Evolutionary conservation across 2,888 invertebrate genomes (phyloP), one percentile per base, ranked within the genome.

Genomic region (Acrobasis repandana): DNA sequence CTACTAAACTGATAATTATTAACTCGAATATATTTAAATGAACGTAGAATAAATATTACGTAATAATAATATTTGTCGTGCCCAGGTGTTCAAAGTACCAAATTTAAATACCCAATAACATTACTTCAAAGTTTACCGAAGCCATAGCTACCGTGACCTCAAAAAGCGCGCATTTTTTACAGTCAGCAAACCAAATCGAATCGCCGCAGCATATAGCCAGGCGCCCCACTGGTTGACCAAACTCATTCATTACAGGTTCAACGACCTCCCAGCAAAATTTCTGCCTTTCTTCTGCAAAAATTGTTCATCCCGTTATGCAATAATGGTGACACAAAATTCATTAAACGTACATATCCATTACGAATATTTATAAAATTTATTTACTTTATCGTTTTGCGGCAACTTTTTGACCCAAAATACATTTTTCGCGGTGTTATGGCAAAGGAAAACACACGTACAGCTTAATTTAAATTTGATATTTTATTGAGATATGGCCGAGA

Each of bases 401-500:
- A 33, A 47, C 56, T 54, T 61, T 64, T 65, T 65, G 60, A 59
- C 57, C 54, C 49, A 56, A 62, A 61, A 62, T 49, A 16, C 33
- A 52, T 56, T 63, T 61, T 65, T 56, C 60, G 65, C 72, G 76
- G 74, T 60, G 36, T 6, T 33, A 47, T 20, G 62, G 65, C 70
- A 78, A 80, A 76, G 74, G 61, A 61, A 58, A 56, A 56, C 63
- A 50, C 61, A 60, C 68, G 54, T 76, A 82, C 80, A 72, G 77
- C 82, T 80, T 79, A 79, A 83, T 83, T 83, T 77, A 73, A 80
- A 80, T 77, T 78, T 73, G 71, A 72, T 76, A 76, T 71, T 77
- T 77, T 77, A 77, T 70, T 70, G 68, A 64, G 66, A 70, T 73
- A 70, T 67, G 69, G 69, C 67, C 65, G 64, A 48, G 5, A 14